phyloP scores from a whole-genome alignment of 2,888 invertebrate genomes.

The Holacanthella duospinosa region DNA sequence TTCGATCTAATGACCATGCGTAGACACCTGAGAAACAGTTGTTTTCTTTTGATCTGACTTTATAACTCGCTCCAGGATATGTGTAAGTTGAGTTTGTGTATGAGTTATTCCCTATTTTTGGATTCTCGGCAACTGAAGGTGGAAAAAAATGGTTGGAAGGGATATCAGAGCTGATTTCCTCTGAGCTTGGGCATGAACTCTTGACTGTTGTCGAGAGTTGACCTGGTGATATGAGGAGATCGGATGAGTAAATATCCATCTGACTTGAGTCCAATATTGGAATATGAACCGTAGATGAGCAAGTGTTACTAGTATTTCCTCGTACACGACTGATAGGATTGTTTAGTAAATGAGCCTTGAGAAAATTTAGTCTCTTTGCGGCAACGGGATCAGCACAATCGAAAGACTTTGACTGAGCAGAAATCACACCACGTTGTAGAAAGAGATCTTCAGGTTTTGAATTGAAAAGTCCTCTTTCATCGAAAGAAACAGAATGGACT shows the following conservation, averaged over 20 bases:
- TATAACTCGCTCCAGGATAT: background rate
- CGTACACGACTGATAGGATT: conserved; percentile 9
- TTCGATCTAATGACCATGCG: background rate
- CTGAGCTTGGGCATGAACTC: background rate
- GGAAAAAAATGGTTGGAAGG: background rate
- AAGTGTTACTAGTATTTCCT: background rate
- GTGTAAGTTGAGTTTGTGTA: background rate
- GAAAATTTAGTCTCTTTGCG: background rate
- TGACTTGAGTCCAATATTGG: conserved; percentile 2
- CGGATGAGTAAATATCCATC: background rate
- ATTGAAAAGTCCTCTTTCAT: conserved; percentile 12
- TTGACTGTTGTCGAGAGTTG: background rate
- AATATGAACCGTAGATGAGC: background rate
- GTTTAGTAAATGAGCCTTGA: background rate
- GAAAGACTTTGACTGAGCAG: conserved; percentile 25
- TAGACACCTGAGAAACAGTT: background rate
- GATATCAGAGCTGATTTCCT: background rate
- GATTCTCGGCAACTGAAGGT: background rate
- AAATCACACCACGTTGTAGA: conserved; percentile 16
- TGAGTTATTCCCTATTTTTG: background rate
- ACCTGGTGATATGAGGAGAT: background rate
- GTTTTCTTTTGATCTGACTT: background rate
- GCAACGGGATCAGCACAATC: conserved; percentile 15
- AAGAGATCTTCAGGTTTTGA: conserved; percentile 3
- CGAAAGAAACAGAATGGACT: conserved; percentile 25